Evolutionary conservation across 2,113 vertebrate species (phyloP), one percentile per base, ranked within the genome.

Genomic region (Nyctereutes procyonoides): DNA sequence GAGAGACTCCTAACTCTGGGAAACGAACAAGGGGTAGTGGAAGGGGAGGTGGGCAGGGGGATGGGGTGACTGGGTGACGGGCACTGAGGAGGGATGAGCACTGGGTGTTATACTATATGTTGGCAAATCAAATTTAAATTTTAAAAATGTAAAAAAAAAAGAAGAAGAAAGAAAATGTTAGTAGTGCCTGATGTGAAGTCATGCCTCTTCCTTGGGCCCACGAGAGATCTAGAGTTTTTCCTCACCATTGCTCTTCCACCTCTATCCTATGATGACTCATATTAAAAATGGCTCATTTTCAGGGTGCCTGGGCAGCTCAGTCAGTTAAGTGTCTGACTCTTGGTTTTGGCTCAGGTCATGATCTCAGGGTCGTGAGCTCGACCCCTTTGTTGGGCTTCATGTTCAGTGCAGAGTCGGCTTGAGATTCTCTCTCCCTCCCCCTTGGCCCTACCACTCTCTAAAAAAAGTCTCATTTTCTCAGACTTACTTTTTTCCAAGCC

Each of bases 401-500:
- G 67, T 17, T 69, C 32, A 35, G 32, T n/a, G 20, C 16, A 8
- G 67, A 69, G 17, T 20, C 32, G 19, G 32, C 67, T 69, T 69
- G 32, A 69, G 67, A 69, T 35, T 35, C 67, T 69, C 8, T 0
- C 63, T 69, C 17, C 32, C 32, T 8, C 16, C 32, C 16, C 32
- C 32, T n/a, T 16, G 17, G 32, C 32, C 9, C 65, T 1, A 30
- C 65, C 30, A 2, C 5, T 16, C 63, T 32, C 63, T 32, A 30
- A 65, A 65, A 63, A 32, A 32, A 32, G 30, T 15, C 16, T 86
- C 73, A 19, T 85, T 88, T 92, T 88, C 67, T 92, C 56, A 62
- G 74, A 95, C 74, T 94, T 51, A 38, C 48, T 93, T 67, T 93
- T 95, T 95, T 91, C 81, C 83, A 88, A 96, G 56, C 35, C 71